Evolutionary conservation across 1,140 invertebrate species (phyloP).

Genomic region (Probaryconus sp.): DNA sequence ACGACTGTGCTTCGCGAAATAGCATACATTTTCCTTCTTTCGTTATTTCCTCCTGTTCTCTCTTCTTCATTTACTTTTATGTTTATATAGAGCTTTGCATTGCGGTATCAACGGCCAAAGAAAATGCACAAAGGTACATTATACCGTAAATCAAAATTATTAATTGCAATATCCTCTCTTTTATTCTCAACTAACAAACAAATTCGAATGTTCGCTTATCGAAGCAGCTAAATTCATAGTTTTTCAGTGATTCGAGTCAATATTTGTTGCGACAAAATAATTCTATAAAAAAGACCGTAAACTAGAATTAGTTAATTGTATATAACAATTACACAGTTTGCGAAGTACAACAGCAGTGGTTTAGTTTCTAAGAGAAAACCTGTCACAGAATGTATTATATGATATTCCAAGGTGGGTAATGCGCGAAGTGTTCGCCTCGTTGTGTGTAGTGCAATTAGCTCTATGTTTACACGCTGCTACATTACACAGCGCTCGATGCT

Average conservation of each 20-base stretch:
- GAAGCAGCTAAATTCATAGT: too few relatives aligned
- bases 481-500: slow-evolving; percentile 34
- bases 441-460: slow-evolving; percentile 55
- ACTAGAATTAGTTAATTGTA: not conserved
- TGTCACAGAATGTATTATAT: slow-evolving; percentile 7
- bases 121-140: slow-evolving; percentile 5
- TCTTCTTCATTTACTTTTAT: slow-evolving; percentile 12
- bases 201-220: slow-evolving; percentile 3
- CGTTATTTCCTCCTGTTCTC: not conserved
- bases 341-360: not conserved
- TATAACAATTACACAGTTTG: slow-evolving; percentile 10
- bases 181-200: not conserved
- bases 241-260: too few relatives aligned
- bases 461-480: slow-evolving; percentile 46
- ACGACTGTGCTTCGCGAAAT: slow-evolving; percentile 2
- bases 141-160: slow-evolving; percentile 16
- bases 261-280: too few relatives aligned
- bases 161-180: not conserved
- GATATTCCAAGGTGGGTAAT: slow-evolving; percentile 24
- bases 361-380: slow-evolving; percentile 21
- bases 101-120: not conserved
- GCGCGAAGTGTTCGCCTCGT: slow-evolving; percentile 34
- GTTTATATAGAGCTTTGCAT: not conserved
- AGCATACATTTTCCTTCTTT: not conserved
- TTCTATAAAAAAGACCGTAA: too few relatives aligned